Evolutionary conservation across 2,797 vertebrate species (phyloP), one percentile per base, ranked within the genome.

Genomic region (Triplophysa bombifrons): DNA sequence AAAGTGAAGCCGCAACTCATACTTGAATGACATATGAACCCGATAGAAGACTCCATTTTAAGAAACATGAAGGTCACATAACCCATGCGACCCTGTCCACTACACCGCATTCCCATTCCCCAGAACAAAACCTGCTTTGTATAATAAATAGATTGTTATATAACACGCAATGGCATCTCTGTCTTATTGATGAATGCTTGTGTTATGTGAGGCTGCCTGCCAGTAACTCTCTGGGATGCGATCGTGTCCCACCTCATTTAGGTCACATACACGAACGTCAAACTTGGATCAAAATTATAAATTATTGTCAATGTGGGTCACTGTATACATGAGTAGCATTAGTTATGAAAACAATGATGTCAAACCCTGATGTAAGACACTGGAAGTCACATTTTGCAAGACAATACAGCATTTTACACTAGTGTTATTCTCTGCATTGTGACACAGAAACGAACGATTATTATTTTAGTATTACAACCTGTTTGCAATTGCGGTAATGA

Each of bases 141-240:
- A 58, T 72, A 66, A 80, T 81, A 85, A 84, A 85, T 38, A 82
- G 58, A 25, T 70, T 65, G 61, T 87, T 81, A 85, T 76, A 74
- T 71, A 82, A 82, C 74, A 76, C 1, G 2, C 78, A 74, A 53
- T 30, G 56, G 70, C 78, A 81, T 81, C 63, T 82, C 66, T 83
- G 70, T 74, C 55, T 64, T 78, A 84, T 66, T 85, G 80, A 84
- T 80, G 65, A 67, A 82, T 80, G 68, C 46, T 46, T 25, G 34
- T 10, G 79, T 85, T 78, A 58, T 46, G 63, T 74, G 74, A 85
- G 76, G 56, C 55, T n/a, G 34, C 61, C 20, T 27, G 60, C 48
- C 69, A 79, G 60, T 55, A 72, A 79, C 68, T 56, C 46, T 53
- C 38, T 72, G 68, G 27, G 74, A 73, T 51, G 65, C 8, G 60